Evolutionary conservation across 1,140 invertebrate species (phyloP).

Genomic region (Drosophila kepulauana): DNA sequence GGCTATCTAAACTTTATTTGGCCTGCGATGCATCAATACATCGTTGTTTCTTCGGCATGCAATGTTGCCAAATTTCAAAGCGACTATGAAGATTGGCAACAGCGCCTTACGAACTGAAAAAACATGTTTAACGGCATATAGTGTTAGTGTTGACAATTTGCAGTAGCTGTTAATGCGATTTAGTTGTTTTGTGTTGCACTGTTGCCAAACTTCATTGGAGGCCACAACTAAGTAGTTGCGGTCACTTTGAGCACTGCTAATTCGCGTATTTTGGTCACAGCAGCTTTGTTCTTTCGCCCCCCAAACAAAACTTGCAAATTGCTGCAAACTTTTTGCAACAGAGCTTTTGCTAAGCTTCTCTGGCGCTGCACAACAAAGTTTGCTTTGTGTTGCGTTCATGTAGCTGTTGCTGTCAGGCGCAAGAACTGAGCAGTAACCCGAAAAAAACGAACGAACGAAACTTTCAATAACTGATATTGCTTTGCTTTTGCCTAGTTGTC

Average conservation of each 20-base stretch:
- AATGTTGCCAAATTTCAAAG: too few species aligned
- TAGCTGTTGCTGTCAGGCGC: conserved; percentile 35
- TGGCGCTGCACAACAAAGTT: conserved; percentile 5
- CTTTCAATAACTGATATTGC: conserved; percentile 74
- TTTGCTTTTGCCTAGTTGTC: conserved; percentile 33
- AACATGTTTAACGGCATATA: too few species aligned
- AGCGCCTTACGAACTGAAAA: too few species aligned
- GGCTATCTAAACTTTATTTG: neutral
- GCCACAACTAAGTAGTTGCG: neutral
- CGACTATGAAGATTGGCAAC: too few species aligned
- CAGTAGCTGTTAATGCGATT: neutral
- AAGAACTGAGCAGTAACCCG: conserved; percentile 41
- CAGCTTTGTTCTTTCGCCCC: conserved; percentile 9
- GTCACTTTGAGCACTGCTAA: conserved; percentile 27
- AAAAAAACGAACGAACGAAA: conserved; percentile 15
- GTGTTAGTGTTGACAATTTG: too few species aligned
- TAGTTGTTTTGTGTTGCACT: neutral
- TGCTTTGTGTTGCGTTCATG: neutral
- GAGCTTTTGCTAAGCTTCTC: neutral
- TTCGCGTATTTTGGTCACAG: conserved; percentile 38
- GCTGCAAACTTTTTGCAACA: conserved; percentile 25
- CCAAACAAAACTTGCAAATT: conserved; percentile 25
- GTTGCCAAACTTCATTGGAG: conserved; percentile 16
- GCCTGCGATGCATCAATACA: neutral
- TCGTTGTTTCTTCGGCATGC: too few species aligned